Evolutionary conservation across 2,888 invertebrate species (phyloP).

Genomic region (Heliconius cydno): DNA sequence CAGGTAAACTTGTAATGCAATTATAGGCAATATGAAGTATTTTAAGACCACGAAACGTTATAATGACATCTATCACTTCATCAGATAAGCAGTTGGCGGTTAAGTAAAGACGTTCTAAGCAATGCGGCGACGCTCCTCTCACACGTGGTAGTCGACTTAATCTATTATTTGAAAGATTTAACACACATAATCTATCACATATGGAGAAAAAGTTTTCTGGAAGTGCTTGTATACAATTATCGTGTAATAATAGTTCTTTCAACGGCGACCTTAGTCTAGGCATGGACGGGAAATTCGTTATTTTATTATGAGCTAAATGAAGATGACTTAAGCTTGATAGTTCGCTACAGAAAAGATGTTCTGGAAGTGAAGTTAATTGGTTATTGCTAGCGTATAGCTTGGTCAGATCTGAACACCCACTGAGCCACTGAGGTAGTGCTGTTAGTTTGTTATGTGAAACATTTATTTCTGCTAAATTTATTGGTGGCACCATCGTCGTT

Average conservation of each 20-base stretch:
- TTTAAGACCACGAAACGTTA: constrained; percentile 85
- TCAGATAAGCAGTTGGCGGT: constrained; percentile 91
- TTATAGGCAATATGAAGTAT: constrained; percentile 91
- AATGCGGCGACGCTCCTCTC: constrained; percentile 84
- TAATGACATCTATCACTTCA: constrained; percentile 86
- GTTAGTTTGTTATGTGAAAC: constrained; percentile 90
- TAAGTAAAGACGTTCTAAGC: constrained; percentile 87
- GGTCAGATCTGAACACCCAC: constrained; percentile 87
- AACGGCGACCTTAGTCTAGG: constrained; percentile 85
- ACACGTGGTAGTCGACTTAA: constrained; percentile 87
- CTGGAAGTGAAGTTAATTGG: constrained; percentile 86
- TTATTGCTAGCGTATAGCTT: constrained; percentile 91
- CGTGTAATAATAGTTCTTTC: constrained; percentile 89
- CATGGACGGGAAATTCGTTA: constrained; percentile 88
- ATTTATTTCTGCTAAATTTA: constrained; percentile 89
- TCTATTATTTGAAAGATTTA: constrained; percentile 92
- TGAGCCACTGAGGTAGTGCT: constrained; percentile 90
- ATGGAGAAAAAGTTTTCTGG: constrained; percentile 90
- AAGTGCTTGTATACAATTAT: constrained; percentile 88
- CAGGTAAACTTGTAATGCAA: constrained; percentile 88
- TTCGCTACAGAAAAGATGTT: constrained; percentile 89
- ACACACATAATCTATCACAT: constrained; percentile 84
- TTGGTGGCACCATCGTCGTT: constrained; percentile 87
- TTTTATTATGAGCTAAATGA: constrained; percentile 90
- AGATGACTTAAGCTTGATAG: constrained; percentile 88